A percentile compares a stretch with the other conserved stretches of the same genome.
Evolutionary conservation across 2,888 invertebrate species (phyloP).

Genomic region (Deilephila elpenor): DNA sequence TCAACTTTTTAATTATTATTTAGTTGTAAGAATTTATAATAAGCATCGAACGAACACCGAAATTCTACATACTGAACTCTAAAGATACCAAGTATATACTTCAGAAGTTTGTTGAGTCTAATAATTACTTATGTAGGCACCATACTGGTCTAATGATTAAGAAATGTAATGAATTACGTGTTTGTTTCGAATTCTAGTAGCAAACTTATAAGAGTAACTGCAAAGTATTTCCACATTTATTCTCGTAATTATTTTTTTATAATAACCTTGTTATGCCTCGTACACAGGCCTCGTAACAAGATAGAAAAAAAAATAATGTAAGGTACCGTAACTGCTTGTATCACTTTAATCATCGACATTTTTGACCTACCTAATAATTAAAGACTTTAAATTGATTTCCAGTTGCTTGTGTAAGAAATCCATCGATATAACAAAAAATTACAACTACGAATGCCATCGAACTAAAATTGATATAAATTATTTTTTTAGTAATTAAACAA

Average conservation of each 20-base stretch:
- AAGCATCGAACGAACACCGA: constrained; percentile 36
- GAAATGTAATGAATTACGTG: too few relatives aligned
- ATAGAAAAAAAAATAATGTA: too few relatives aligned
- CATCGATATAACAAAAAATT: neutral
- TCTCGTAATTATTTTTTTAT: too few relatives aligned
- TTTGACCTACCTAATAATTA: neutral
- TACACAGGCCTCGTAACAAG: too few relatives aligned
- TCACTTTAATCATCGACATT: too few relatives aligned
- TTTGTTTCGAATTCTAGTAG: too few relatives aligned
- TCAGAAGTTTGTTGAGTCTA: neutral
- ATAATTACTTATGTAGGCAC: neutral
- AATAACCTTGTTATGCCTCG: too few relatives aligned
- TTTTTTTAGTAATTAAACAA: neutral
- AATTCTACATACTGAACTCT: neutral
- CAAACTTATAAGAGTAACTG: too few relatives aligned
- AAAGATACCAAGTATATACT: neutral
- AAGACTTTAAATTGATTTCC: neutral
- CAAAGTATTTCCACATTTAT: too few relatives aligned
- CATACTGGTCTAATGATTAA: too few relatives aligned
- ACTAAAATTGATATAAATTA: neutral
- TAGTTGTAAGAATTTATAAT: constrained; percentile 37
- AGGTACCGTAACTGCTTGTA: neutral
- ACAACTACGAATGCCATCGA: neutral
- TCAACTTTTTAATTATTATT: constrained; percentile 45
- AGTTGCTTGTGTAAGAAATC: neutral